A percentile compares a stretch with the other conserved stretches of the same genome.
phyloP scores from a whole-genome alignment of 2,113 vertebrate species.

The Oxyura jamaicensis region DNA sequence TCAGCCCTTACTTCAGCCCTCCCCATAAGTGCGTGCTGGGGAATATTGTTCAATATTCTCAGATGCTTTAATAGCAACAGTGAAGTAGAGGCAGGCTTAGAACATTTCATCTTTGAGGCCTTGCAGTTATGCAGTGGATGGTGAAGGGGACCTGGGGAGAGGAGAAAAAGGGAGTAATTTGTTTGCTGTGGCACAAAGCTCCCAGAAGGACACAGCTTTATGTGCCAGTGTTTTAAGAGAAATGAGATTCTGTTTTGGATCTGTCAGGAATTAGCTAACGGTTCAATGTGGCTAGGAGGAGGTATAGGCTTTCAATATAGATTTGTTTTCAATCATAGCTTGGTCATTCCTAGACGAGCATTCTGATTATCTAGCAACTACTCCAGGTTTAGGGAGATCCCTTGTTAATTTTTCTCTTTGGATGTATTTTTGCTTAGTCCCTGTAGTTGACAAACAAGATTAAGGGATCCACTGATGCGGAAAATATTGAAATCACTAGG shows the following conservation, averaged over 20 bases:
- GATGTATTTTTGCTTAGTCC: neutral
- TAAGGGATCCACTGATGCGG: conserved; percentile 21
- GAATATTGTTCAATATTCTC: neutral
- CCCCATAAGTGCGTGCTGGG: neutral
- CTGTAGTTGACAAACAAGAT: conserved; percentile 45
- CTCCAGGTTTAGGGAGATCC: neutral
- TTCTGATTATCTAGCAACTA: neutral
- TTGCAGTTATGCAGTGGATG: neutral
- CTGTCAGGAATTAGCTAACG: neutral
- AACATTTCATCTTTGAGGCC: neutral
- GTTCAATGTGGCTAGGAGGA: neutral
- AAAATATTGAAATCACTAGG: conserved; percentile 54
- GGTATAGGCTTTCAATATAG: neutral
- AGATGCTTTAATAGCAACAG: neutral
- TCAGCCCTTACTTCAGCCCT: neutral
- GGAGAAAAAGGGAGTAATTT: neutral
- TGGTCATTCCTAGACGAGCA: neutral
- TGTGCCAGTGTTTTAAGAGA: neutral
- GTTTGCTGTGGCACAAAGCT: neutral
- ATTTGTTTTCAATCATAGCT: conserved; percentile 28
- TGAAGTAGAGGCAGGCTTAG: neutral
- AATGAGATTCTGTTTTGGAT: neutral
- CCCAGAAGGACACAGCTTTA: neutral
- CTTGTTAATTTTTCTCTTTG: neutral
- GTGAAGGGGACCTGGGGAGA: neutral